Percentiles rank a stretch among this genome's conserved stretches.
Conservation (phyloP, 2,888 invertebrate species). For the Gordius sp. region DNA sequence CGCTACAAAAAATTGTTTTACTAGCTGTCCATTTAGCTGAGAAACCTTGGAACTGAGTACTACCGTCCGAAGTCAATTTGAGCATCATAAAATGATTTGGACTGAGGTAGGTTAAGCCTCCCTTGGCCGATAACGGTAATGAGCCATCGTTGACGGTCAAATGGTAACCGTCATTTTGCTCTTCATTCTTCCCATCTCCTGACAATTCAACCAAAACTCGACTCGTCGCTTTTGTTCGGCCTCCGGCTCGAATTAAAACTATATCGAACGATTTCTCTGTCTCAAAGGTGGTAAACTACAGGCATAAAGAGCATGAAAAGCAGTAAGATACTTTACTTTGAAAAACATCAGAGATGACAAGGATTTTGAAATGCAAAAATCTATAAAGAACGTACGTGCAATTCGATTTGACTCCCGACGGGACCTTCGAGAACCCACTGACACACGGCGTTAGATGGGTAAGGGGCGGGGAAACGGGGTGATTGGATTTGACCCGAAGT, state of each 20-base stretch:
- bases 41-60: background rate
- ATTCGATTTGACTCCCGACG: conserved; percentile 63
- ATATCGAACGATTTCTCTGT: background rate
- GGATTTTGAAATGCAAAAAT: background rate
- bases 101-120: background rate
- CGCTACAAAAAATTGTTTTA: background rate
- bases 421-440: conserved; percentile 86
- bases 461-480: conserved; percentile 70
- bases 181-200: background rate
- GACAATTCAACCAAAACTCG: background rate
- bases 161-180: background rate
- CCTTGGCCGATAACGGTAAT: background rate
- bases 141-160: background rate
- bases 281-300: conserved; percentile 9
- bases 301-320: background rate
- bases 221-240: background rate
- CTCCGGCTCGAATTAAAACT: background rate
- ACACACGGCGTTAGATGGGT: conserved; percentile 59
- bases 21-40: conserved; percentile 14
- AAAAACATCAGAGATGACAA: background rate
- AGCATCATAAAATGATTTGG: conserved; percentile 7
- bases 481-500: conserved; percentile 82
- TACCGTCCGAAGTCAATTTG: background rate
- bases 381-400: conserved; percentile 35
- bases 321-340: background rate